Conservation (phyloP, 2,113 vertebrate genomes). For the Okapia johnstoni region DNA sequence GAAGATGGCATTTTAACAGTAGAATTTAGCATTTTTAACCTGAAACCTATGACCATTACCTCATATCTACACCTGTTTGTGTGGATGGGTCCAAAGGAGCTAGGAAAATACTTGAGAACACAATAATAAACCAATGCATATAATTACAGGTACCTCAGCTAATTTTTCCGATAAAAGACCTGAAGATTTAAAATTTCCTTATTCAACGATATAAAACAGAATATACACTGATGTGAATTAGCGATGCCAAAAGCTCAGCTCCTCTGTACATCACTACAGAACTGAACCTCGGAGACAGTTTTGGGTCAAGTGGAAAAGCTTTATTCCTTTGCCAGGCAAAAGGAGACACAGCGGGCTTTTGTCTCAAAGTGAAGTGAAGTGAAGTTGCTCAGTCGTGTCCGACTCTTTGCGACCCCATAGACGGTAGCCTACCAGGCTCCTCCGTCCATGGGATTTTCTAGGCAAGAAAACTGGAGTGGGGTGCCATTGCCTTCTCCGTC, state of each 20-base stretch:
- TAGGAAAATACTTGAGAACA: not conserved
- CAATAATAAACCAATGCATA: not conserved
- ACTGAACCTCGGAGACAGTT: not conserved
- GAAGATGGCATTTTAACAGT: not conserved
- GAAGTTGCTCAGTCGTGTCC: too few relatives aligned
- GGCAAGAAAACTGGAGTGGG: not conserved
- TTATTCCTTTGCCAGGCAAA: too few relatives aligned
- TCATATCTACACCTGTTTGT: not conserved
- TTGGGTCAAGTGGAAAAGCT: too few relatives aligned
- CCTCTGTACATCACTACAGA: not conserved
- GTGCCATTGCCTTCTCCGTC: not conserved
- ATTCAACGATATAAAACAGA: not conserved
- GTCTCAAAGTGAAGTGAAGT: not conserved
- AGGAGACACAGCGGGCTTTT: not conserved
- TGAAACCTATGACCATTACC: not conserved
- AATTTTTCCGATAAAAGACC: not conserved
- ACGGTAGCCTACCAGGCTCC: not conserved
- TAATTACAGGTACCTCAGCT: not conserved
- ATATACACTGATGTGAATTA: not conserved
- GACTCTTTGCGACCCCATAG: not conserved
- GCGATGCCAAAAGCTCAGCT: not conserved
- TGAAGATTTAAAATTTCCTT: not conserved
- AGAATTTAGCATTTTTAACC: too few relatives aligned
- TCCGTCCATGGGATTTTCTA: not conserved
- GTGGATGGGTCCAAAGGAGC: not conserved